Base-by-base conservation (phyloP, 1,140 invertebrate genomes). In the Camponotus pennsylvanicus region DNA sequence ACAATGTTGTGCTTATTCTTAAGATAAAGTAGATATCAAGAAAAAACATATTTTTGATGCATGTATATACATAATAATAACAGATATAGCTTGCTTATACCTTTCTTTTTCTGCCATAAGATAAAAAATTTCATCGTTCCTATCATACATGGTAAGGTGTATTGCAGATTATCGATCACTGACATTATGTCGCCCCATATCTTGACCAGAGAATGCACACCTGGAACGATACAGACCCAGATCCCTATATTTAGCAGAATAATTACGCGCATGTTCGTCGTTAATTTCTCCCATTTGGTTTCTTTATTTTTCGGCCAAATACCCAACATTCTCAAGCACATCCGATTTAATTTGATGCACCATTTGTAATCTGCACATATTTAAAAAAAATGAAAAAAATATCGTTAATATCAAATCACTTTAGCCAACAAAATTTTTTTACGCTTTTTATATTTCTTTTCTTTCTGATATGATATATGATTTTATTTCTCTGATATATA, bases 71-170 rank as follows among this genome's bases (percentile, higher is more conserved):
- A 4, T 4, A 27, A 27, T 27, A 1, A 27, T 27, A 27, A 27
- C 27, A 27, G 27, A 27, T 27, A 27, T 27, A 27, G 27, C 27
- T 27, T 27, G 27, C 27, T 27, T 27, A 27, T 70, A 82, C 79
- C 52, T 45, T 73, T 18, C 15, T 64, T 73, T 40, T 63, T 73
- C 3, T 27, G n/a, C 1, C 49, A 73, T 2, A 83, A 15, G 0
- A 71, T 32, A 11, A 45, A 45, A 15, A 64, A 45, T 11, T 73
- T 83, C 13, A 73, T 73, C 3, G 15, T 27, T 1, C 42, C 21
- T 49, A 83, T 83, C 3, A 11, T 7, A 18, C 64, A 37, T 21
- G 79, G 79, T 5, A 83, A 21, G 6, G 27, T 15, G 32, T 73
- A 83, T 15, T 37, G 18, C 18, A 83, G 42, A 40, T 83, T 64